Evolutionary conservation across 2,888 invertebrate species (phyloP), one percentile per base, ranked within the genome.

Genomic region (Caenorhabditis drosophilae): DNA sequence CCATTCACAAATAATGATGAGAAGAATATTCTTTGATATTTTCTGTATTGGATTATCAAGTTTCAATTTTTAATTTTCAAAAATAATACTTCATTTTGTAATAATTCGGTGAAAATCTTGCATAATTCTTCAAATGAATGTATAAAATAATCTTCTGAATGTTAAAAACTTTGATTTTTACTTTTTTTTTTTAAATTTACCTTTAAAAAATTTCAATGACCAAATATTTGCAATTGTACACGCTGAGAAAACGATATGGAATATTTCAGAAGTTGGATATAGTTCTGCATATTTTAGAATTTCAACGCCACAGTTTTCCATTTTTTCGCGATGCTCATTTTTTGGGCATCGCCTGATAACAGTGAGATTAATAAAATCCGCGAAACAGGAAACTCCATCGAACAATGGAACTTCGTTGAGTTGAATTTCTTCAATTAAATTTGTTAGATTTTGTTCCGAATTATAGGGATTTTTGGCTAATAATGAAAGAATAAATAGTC

Each of bases 401-500:
- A n/a, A n/a, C n/a, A n/a, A n/a, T n/a, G n/a, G n/a, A n/a, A n/a
- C n/a, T n/a, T n/a, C n/a, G n/a, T n/a, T n/a, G n/a, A n/a, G n/a
- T n/a, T n/a, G n/a, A n/a, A n/a, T n/a, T n/a, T n/a, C n/a, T n/a
- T n/a, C 22, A 42, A 42, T 20, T 12, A 42, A 25, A 42, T 62
- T 48, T 7, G 11, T 11, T 1, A 62, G 12, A 20, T 51, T 52
- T 1, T 34, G 16, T 18, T 22, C 22, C 2, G 56, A 18, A 15
- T 56, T 44, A 12, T 56, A 46, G 3, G 56, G 38, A 12, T 27
- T 41, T 31, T 42, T 50, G n/a, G 55, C 55, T 4, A 56, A 27
- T 16, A 56, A 47, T 15, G 52, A 44, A 1, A 51, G 20, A 6
- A 62, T 18, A n/a, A 62, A 31, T 2, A 62, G 38, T 44, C 56